A percentile compares a stretch with the other conserved stretches of the same genome.
phyloP scores from a whole-genome alignment of 2,888 invertebrate species.

The Lycia hirtaria region DNA sequence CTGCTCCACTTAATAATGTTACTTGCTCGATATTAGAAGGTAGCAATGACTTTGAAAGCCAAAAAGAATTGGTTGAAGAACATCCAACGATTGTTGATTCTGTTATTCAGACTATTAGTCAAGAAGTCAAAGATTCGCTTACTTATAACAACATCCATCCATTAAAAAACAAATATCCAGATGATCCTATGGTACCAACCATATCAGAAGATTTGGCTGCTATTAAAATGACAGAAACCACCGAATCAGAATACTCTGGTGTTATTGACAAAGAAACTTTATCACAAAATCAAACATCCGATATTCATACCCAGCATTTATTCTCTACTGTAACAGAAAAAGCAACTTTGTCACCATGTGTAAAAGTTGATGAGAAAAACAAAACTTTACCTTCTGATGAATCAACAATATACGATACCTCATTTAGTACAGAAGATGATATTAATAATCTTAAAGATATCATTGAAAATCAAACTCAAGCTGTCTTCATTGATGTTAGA shows the following conservation, averaged over 20 bases:
- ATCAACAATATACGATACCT: background rate
- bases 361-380: background rate
- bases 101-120: background rate
- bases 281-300: background rate
- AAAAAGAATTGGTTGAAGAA: background rate
- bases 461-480: background rate
- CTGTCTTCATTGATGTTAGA: background rate
- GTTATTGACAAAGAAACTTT: background rate
- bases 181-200: background rate
- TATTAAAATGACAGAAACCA: background rate
- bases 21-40: background rate
- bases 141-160: background rate
- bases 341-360: background rate
- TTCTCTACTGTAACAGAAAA: background rate
- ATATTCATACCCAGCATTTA: background rate
- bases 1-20: slow-evolving; percentile 6
- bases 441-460: background rate
- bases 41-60: background rate
- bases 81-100: background rate
- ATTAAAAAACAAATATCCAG: background rate
- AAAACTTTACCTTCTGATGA: background rate
- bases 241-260: background rate
- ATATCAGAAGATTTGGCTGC: background rate
- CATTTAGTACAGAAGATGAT: background rate
- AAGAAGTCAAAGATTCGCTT: background rate